Evolutionary conservation across 2,797 vertebrate genomes (phyloP).

Genomic region (Anabacerthia variegaticeps): DNA sequence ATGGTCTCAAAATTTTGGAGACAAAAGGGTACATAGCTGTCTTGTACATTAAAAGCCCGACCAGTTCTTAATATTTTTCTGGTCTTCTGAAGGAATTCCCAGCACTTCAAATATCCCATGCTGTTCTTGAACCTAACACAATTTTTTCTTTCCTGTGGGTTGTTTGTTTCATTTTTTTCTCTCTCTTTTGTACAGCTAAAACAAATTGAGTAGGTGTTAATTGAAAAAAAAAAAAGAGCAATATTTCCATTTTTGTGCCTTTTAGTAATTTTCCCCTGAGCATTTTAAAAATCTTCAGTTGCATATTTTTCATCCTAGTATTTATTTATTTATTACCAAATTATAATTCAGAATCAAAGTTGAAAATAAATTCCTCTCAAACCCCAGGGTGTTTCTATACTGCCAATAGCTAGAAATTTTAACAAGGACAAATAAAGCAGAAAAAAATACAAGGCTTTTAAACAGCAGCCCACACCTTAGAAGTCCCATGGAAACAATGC

Average conservation of each 20-base stretch:
- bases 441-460: background rate
- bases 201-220: background rate
- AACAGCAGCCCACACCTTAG: background rate
- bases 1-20: background rate
- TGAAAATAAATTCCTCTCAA: background rate
- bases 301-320: background rate
- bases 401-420: background rate
- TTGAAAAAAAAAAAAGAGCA: background rate
- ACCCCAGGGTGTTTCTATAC: background rate
- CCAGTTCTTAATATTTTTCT: background rate
- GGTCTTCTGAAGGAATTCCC: background rate
- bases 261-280: background rate
- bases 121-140: background rate
- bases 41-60: background rate
- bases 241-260: background rate
- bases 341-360: background rate
- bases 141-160: background rate
- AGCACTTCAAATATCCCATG: background rate
- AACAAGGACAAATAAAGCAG: background rate
- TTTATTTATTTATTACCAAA: background rate
- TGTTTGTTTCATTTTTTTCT: background rate
- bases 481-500: background rate
- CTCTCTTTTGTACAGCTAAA: background rate
- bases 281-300: background rate
- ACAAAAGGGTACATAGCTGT: background rate